phyloP scores from a whole-genome alignment of 2,113 vertebrate species.

The Chauna torquata region DNA sequence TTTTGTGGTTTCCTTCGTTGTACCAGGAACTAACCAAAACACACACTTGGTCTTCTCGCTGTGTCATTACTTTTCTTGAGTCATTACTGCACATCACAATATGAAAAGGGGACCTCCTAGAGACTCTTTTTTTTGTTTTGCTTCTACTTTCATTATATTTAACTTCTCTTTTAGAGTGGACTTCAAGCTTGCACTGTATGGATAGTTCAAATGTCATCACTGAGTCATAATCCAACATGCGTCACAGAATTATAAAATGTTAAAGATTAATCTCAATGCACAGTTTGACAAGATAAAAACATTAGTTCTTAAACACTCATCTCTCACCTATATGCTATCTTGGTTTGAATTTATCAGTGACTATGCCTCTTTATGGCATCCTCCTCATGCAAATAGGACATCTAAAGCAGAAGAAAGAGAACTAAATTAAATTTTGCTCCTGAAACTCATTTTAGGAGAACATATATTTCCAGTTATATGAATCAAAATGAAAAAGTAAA shows the following conservation, averaged over 20 bases:
- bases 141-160: neutral
- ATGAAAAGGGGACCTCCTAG: neutral
- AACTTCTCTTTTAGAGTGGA: neutral
- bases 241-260: neutral
- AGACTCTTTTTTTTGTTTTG: neutral
- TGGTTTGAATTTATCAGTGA: neutral
- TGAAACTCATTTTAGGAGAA: neutral
- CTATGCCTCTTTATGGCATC: neutral
- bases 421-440: neutral
- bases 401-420: neutral
- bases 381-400: neutral
- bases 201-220: neutral
- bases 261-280: constrained; percentile 24
- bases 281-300: neutral
- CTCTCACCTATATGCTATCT: neutral
- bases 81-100: neutral
- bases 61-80: neutral
- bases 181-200: neutral
- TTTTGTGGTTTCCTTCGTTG: constrained; percentile 68
- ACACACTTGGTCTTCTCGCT: neutral
- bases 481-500: neutral
- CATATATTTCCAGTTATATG: neutral
- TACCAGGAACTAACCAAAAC: constrained; percentile 40
- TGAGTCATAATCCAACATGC: neutral
- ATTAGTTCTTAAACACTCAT: neutral